A percentile compares a stretch with the other conserved stretches of the same genome.
These are phyloP conservation scores for Selene dorsalis DNA, from an alignment of 2,797 vertebrate genomes.

Conservation along the genomic window DNA sequence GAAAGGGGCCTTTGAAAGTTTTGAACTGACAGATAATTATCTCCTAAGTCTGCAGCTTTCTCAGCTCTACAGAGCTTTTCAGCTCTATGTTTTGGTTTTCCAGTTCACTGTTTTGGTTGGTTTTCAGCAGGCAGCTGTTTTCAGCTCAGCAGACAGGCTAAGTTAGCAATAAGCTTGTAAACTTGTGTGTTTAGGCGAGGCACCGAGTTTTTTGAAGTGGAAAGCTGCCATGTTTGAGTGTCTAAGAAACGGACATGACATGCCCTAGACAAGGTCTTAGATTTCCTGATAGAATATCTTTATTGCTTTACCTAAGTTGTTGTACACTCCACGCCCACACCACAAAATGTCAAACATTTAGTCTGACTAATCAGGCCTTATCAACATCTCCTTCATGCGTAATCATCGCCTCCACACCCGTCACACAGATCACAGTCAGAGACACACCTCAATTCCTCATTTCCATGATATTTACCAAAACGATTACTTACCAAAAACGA, in stretches of 20 bases:
- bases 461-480: conserved; percentile 19
- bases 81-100: too few species aligned
- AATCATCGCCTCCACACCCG: conserved; percentile 56
- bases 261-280: background rate
- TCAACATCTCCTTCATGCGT: conserved; percentile 27
- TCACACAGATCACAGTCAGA: background rate
- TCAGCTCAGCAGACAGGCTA: too few species aligned
- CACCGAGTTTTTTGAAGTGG: background rate
- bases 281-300: conserved; percentile 11
- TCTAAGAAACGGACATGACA: background rate
- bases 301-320: background rate
- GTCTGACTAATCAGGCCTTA: conserved; percentile 44
- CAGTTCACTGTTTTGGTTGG: too few species aligned
- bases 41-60: background rate
- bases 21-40: too few species aligned
- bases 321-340: background rate
- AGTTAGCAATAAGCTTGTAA: background rate
- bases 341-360: conserved; percentile 21
- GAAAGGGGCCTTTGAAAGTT: background rate
- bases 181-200: background rate
- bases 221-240: background rate
- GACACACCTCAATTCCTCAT: conserved; percentile 47
- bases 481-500: background rate
- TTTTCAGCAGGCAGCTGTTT: background rate
- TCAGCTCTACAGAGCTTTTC: background rate